Percentiles rank a stretch among this genome's conserved stretches.
Conservation (phyloP, 2,797 vertebrate species). For the Mormyrus proboscirostris region DNA sequence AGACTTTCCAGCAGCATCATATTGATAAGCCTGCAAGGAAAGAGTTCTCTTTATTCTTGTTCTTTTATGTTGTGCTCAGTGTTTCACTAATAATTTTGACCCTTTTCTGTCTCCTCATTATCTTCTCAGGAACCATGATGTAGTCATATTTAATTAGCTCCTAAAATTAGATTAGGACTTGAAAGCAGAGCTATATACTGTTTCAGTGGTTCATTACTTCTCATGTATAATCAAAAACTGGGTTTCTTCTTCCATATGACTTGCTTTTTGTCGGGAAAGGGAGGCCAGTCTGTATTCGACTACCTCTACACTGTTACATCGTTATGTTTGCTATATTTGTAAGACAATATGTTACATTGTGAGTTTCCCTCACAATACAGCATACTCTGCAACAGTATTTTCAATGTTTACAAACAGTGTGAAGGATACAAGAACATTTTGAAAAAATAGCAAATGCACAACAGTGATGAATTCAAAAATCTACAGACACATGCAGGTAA, state of each 20-base stretch:
- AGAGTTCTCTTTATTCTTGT: background rate
- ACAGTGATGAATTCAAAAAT: background rate
- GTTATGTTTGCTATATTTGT: background rate
- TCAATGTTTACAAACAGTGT: background rate
- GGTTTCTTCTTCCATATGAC: background rate
- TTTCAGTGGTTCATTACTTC: background rate
- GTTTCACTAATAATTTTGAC: conserved; percentile 6
- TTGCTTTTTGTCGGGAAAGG: background rate
- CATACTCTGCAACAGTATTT: background rate
- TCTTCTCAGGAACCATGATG: background rate
- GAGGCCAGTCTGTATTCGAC: background rate
- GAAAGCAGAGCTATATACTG: background rate
- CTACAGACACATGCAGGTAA: background rate
- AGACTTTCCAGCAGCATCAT: background rate
- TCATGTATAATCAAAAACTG: background rate
- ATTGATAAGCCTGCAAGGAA: background rate
- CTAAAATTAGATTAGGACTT: conserved; percentile 5
- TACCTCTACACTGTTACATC: background rate
- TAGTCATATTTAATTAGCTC: background rate
- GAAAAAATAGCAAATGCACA: background rate
- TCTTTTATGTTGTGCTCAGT: background rate
- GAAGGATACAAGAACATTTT: background rate
- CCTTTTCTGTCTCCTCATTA: background rate
- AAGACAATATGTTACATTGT: background rate
- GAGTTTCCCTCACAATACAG: background rate